Percentiles rank a stretch among this genome's conserved stretches.
These are phyloP conservation scores for Anoncus sp. DNA, from an alignment of 2,888 invertebrate species.

Conservation along the genomic window DNA sequence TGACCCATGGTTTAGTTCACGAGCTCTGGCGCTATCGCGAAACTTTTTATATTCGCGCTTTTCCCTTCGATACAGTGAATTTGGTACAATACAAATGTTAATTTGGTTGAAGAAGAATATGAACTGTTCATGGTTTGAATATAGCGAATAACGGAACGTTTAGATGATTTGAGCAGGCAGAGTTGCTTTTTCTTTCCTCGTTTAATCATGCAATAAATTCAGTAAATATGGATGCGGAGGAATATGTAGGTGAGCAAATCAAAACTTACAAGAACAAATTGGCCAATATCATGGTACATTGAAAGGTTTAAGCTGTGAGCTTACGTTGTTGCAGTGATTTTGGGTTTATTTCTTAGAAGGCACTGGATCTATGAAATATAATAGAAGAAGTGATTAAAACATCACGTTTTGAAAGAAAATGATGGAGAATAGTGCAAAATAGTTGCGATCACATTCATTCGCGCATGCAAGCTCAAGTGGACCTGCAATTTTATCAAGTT, in stretches of 20 bases:
- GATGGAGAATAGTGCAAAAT: neutral
- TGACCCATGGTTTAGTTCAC: conserved; percentile 11
- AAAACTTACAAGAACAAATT: neutral
- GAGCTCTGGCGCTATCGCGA: neutral
- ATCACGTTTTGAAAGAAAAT: neutral
- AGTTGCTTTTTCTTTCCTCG: too few relatives aligned
- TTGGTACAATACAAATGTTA: neutral
- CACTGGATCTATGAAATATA: too few relatives aligned
- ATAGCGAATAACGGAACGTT: neutral
- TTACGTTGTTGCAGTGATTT: too few relatives aligned
- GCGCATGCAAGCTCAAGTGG: neutral
- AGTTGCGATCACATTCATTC: neutral
- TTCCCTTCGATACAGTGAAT: neutral
- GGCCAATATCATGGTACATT: neutral
- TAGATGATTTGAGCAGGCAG: too few relatives aligned
- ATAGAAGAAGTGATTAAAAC: too few relatives aligned
- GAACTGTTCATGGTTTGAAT: neutral
- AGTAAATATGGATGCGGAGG: too few relatives aligned
- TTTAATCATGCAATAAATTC: too few relatives aligned
- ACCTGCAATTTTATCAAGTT: neutral
- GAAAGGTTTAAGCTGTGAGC: too few relatives aligned
- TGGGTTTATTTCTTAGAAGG: too few relatives aligned
- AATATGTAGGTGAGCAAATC: neutral
- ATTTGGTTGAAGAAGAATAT: neutral
- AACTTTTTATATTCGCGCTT: conserved; percentile 5